Evolutionary conservation across 2,888 invertebrate genomes (phyloP), one percentile per base, ranked within the genome.

Genomic region (Eilema griseolum): DNA sequence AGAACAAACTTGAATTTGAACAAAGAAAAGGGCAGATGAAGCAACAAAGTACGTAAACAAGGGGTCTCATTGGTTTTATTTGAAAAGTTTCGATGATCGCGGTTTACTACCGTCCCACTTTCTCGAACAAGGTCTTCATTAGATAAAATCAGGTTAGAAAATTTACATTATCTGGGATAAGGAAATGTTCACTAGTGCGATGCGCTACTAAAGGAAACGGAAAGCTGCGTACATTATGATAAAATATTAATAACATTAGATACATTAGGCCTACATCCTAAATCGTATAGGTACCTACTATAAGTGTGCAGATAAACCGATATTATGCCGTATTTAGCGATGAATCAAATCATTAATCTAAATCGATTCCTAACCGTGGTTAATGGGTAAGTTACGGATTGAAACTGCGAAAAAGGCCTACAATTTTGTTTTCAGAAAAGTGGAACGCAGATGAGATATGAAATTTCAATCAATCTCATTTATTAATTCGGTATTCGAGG

Each of bases 1-100:
- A 86, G 83, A 85, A 88, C 85, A 86, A 89, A 89, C 84, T 90
- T 87, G 83, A 85, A 85, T 88, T 89, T 86, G 85, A 86, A 88
- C 88, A 85, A 89, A 91, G 87, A 86, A 89, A 88, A 87, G 85
- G 87, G 83, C 86, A 85, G 85, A 85, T 85, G 83, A 83, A 85
- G 86, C 86, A 87, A 89, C 90, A 89, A 89, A 90, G 87, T 88
- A 85, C 89, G 90, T 89, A 92, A 92, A 93, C 91, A 92, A 90
- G 87, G 85, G 61, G 86, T 82, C 88, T 88, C 90, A 90, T 91
- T 88, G 89, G 88, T 90, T 93, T 93, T 93, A 93, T 93, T 92
- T 90, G 91, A 88, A 93, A 93, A 93, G 90, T 93, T 93, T 86
- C 83, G 84, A 89, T 87, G 86, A 88, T 87, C 84, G 85, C 85